Conservation (phyloP, 2,113 vertebrate genomes). For the Terrapene triunguis region DNA sequence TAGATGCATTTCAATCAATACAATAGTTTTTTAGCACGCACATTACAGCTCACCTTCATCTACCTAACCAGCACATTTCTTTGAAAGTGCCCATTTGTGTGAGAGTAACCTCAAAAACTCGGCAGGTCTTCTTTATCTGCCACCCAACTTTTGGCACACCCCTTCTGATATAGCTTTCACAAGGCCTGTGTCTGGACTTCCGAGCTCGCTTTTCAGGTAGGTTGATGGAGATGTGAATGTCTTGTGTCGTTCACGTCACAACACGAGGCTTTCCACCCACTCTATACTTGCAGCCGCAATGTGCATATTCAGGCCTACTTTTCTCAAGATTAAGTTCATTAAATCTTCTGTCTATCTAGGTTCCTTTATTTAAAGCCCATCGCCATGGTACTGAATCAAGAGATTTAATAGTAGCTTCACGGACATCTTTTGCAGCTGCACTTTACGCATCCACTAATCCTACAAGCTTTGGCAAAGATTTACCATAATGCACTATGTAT, state of each 20-base stretch:
- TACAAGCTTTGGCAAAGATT: not conserved
- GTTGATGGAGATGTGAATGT: slow-evolving; percentile 40
- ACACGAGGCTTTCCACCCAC: slow-evolving; percentile 15
- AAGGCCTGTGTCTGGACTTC: not conserved
- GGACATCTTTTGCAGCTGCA: not conserved
- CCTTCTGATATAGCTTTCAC: slow-evolving; percentile 17
- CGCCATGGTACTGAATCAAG: not conserved
- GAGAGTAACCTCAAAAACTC: slow-evolving; percentile 45
- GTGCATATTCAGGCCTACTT: slow-evolving; percentile 45
- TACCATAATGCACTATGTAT: not conserved
- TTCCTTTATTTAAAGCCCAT: not conserved
- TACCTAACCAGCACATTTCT: slow-evolving; percentile 58
- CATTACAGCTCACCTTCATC: not conserved
- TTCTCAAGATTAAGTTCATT: not conserved
- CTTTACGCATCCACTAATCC: not conserved
- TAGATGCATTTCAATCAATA: slow-evolving; percentile 67
- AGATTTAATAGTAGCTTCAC: not conserved
- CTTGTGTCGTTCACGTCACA: slow-evolving; percentile 45
- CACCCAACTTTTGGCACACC: slow-evolving; percentile 28
- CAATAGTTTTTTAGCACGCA: slow-evolving; percentile 51
- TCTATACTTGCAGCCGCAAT: fast-evolving
- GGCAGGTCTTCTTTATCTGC: slow-evolving; percentile 23
- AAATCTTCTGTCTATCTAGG: not conserved
- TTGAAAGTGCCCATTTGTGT: slow-evolving; percentile 62
- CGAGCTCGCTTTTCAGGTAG: not conserved